A percentile compares a stretch with the other conserved stretches of the same genome.
Evolutionary conservation across 2,888 invertebrate genomes (phyloP).

Genomic region (Campoletis raptor): DNA sequence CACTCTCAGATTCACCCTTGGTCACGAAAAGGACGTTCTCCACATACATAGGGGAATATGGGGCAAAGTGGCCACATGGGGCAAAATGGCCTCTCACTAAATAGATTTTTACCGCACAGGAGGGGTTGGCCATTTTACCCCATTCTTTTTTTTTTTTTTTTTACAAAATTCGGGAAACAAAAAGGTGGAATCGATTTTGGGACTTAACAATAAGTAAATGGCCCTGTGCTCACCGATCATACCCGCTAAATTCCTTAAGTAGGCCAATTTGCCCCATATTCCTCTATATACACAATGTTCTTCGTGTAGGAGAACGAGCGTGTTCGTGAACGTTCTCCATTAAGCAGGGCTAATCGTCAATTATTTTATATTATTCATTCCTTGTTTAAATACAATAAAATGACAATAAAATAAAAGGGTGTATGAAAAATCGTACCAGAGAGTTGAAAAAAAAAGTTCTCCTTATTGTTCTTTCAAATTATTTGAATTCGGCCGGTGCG

Average conservation of each 20-base stretch:
- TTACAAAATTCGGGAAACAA: too few relatives aligned
- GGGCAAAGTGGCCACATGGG: too few relatives aligned
- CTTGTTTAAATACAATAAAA: not conserved
- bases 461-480: not conserved
- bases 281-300: not conserved
- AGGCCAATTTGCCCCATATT: too few relatives aligned
- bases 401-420: not conserved
- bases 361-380: not conserved
- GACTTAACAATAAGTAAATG: too few relatives aligned
- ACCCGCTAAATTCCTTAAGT: too few relatives aligned
- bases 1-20: constrained; percentile 22
- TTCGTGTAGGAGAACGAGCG: not conserved
- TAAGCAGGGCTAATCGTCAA: not conserved
- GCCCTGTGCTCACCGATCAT: too few relatives aligned
- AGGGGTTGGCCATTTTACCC: too few relatives aligned
- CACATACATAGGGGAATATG: not conserved
- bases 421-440: not conserved
- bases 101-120: too few relatives aligned
- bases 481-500: too few relatives aligned
- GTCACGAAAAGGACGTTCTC: constrained; percentile 23
- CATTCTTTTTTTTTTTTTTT: too few relatives aligned
- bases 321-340: not conserved
- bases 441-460: not conserved
- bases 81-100: too few relatives aligned
- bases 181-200: too few relatives aligned